Conservation (phyloP, 2,113 vertebrate genomes). For the Sus scrofa region T2T-Sscrofa CM000830.6:95504001-95504500, state of each 20-base stretch:
- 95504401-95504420: not conserved
- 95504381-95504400: not conserved
- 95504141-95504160: not conserved
- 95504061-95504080: not conserved
- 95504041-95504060: constrained; percentile 1
- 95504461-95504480: not conserved
- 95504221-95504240: too few relatives aligned
- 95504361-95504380: too few relatives aligned
- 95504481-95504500: not conserved
- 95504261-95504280: too few relatives aligned
- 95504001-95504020: not conserved
- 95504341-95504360: constrained; percentile 37
- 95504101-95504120: not conserved
- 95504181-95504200: not conserved
- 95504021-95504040: not conserved
- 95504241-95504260: too few relatives aligned
- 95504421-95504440: not conserved
- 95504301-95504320: not conserved
- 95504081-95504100: constrained; percentile 19
- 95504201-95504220: not conserved
- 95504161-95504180: constrained; percentile 38
- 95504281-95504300: not conserved
- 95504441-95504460: not conserved
- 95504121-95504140: not conserved
- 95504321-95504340: not conserved